Evolutionary conservation across 2,888 invertebrate genomes (phyloP), one percentile per base, ranked within the genome.

Genomic region (Sminthurinus aureus): DNA sequence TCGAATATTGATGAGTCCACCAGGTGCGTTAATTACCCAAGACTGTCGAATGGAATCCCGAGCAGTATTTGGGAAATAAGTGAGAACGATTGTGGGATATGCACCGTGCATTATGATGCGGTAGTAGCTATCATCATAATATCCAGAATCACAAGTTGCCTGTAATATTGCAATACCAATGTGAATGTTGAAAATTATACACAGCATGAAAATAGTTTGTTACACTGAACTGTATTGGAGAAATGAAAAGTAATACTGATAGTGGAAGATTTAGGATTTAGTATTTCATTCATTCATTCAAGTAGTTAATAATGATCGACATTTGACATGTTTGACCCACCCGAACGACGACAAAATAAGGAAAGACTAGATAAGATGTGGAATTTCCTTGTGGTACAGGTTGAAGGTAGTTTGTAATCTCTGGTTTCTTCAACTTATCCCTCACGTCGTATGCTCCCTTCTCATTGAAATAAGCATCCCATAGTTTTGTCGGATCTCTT

Each of bases 321-420:
- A 75, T 75, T 38, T 38, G 38, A 38, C 38, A 38, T 38, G n/a
- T n/a, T n/a, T n/a, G n/a, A n/a, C 38, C 69, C 52, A 85, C 84
- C 67, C 85, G 81, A 64, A 85, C 50, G 13, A 86, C 18, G 18
- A 86, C 1, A 78, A 86, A 86, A 78, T 86, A 86, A 0, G 86
- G 86, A 64, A 85, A 85, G 6, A 82, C 83, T 52, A 80, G 85
- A 50, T 83, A 85, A 0, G 76, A 78, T 15, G 22, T 38, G 9
- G 26, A 22, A 11, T 76, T 58, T 12, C 51, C 76, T 20, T 20
- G 18, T 71, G 8, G 71, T 3, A 20, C 24, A n/a, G 50, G n/a
- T 22, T 50, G 51, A 26, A 75, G 18, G 24, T n/a, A 24, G 13
- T 73, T 76, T 64, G 74, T 38, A 20, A 78, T 38, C 20, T 82